A percentile compares a stretch with the other conserved stretches of the same genome.
phyloP scores from a whole-genome alignment of 2,888 invertebrate genomes.

The Drosophila anomelani region DNA sequence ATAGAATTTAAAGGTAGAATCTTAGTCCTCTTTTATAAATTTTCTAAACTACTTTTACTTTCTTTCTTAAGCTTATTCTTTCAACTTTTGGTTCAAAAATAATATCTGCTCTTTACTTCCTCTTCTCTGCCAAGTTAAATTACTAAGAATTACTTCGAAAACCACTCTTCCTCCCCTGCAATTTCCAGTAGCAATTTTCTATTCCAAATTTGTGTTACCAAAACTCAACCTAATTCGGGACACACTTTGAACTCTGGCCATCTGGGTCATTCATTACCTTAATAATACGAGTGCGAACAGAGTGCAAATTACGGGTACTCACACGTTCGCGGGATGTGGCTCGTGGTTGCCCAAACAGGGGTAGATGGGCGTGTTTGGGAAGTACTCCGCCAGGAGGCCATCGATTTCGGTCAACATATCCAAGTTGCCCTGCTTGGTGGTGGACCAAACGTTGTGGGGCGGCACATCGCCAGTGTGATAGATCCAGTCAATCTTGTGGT shows the following conservation, averaged over 20 bases:
- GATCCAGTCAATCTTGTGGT: slow-evolving; percentile 88
- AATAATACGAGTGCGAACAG: slow-evolving; percentile 7
- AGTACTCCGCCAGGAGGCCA: slow-evolving; percentile 85
- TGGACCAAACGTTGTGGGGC: slow-evolving; percentile 94
- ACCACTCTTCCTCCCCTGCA: not conserved
- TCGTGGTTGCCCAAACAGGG: slow-evolving; percentile 94
- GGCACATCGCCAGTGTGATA: slow-evolving; percentile 95
- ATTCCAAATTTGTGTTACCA: slow-evolving; percentile 1
- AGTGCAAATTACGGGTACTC: slow-evolving; percentile 81
- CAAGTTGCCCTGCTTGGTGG: slow-evolving; percentile 88
- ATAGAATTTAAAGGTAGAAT: too few relatives aligned
- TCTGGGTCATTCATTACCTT: slow-evolving; percentile 23
- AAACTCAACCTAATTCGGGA: not conserved
- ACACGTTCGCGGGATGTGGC: slow-evolving; percentile 93
- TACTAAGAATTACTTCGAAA: slow-evolving; percentile 1
- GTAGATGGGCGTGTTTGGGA: slow-evolving; percentile 88
- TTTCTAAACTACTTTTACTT: not conserved
- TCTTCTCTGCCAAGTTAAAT: not conserved
- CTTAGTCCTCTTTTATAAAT: not conserved
- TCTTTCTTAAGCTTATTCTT: not conserved
- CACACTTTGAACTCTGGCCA: slow-evolving; percentile 8
- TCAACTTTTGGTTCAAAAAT: not conserved
- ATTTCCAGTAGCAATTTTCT: not conserved
- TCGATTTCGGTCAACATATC: slow-evolving; percentile 87
- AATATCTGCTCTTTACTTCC: not conserved